Conservation (phyloP, 2,113 vertebrate genomes). For the Tauraco erythrolophus region DNA sequence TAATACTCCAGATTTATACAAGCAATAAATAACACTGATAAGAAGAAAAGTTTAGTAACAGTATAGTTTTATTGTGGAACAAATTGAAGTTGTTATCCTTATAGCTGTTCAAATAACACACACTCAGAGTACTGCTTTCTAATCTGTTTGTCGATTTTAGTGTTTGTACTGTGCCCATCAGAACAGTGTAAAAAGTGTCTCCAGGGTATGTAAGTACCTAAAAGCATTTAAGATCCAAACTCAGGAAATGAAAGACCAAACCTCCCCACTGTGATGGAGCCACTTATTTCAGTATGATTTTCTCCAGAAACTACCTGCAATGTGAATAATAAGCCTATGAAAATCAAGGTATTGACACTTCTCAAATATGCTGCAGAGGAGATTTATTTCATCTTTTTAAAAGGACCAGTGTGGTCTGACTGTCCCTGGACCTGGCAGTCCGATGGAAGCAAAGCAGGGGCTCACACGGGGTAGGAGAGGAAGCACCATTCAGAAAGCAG, state of each 20-base stretch:
- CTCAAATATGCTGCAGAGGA: conserved; percentile 2
- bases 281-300: conserved; percentile 53
- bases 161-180: conserved; percentile 56
- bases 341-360: conserved; percentile 62
- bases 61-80: background rate
- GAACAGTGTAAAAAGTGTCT: conserved; percentile 59
- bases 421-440: conserved; percentile 5
- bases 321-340: conserved; percentile 59
- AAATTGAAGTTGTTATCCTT: background rate
- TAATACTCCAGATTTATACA: background rate
- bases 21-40: background rate
- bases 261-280: conserved; percentile 52
- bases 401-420: conserved; percentile 17
- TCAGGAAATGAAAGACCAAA: conserved; percentile 65
- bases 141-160: conserved; percentile 14
- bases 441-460: background rate
- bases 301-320: conserved; percentile 64
- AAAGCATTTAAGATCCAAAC: conserved; percentile 61
- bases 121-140: background rate
- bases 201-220: conserved; percentile 8
- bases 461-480: background rate
- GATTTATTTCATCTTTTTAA: conserved; percentile 5
- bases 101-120: background rate
- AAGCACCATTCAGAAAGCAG: background rate
- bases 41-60: background rate